These are phyloP conservation scores for Girardia tigrina DNA, from an alignment of 2,888 invertebrate genomes.

Conservation along the genomic window DNA sequence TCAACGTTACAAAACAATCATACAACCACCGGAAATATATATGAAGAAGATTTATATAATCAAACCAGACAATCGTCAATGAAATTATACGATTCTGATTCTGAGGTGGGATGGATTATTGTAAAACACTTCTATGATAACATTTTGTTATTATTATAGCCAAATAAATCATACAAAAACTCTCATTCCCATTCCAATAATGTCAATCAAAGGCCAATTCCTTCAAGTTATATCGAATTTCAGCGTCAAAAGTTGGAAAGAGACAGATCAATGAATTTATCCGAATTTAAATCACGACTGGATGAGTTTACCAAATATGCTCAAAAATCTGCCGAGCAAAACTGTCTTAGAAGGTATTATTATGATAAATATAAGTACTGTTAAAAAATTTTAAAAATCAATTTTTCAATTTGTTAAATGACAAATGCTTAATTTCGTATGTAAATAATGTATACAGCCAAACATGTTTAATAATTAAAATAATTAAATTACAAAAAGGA, in stretches of 20 bases:
- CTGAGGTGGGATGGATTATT: too few species aligned
- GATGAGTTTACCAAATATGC: constrained; percentile 7
- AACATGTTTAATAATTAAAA: background rate
- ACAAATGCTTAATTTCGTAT: too few species aligned
- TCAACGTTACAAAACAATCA: background rate
- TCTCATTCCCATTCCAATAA: background rate
- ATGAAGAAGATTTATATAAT: background rate
- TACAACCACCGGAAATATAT: background rate
- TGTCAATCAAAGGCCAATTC: background rate
- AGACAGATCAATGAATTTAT: constrained; percentile 9
- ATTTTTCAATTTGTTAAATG: too few species aligned
- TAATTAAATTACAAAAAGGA: background rate
- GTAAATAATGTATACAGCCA: too few species aligned
- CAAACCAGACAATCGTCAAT: background rate
- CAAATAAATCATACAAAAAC: background rate
- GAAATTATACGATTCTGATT: constrained; percentile 18
- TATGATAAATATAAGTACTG: background rate
- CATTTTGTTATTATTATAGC: background rate
- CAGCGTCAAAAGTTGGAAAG: constrained; percentile 3
- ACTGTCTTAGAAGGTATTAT: background rate
- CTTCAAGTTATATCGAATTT: background rate
- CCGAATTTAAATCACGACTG: background rate
- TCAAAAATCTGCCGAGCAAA: background rate
- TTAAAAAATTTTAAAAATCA: too few species aligned
- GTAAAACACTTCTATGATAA: background rate